phyloP scores from a whole-genome alignment of 2,797 vertebrate species.

The Falco cherrug region DNA sequence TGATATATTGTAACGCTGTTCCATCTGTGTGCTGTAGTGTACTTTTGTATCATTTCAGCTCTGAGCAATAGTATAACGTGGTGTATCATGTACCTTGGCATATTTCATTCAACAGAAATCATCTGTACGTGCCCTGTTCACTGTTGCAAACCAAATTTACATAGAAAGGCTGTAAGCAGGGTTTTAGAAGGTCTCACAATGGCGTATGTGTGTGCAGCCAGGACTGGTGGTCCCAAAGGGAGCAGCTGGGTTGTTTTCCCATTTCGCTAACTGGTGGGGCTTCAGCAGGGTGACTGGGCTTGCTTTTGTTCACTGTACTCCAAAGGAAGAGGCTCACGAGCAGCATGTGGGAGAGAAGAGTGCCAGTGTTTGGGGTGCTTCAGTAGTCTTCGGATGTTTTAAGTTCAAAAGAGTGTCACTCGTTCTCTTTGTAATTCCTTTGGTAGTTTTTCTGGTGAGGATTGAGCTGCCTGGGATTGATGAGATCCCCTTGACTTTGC shows the following conservation, averaged over 20 bases:
- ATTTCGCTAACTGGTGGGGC: not conserved
- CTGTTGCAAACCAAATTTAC: not conserved
- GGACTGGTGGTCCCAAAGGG: accelerated
- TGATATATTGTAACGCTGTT: not conserved
- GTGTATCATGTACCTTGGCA: accelerated
- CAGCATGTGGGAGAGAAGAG: not conserved
- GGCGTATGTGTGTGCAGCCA: not conserved
- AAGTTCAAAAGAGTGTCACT: not conserved
- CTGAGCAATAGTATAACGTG: not conserved
- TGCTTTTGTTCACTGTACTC: not conserved
- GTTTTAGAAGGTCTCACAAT: not conserved
- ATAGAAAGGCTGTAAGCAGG: not conserved
- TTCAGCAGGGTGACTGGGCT: not conserved
- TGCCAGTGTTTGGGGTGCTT: accelerated
- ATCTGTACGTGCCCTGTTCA: not conserved
- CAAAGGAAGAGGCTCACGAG: not conserved
- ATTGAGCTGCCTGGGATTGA: not conserved
- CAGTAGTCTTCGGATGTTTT: accelerated
- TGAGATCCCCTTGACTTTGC: not conserved
- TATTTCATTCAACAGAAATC: not conserved
- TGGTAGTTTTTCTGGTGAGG: not conserved
- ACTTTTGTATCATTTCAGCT: not conserved
- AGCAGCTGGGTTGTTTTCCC: not conserved
- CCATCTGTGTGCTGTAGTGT: not conserved
- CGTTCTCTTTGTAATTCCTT: accelerated